Evolutionary conservation across 2,888 invertebrate genomes (phyloP), one percentile per base, ranked within the genome.

Genomic region (Schizaphis graminum): DNA sequence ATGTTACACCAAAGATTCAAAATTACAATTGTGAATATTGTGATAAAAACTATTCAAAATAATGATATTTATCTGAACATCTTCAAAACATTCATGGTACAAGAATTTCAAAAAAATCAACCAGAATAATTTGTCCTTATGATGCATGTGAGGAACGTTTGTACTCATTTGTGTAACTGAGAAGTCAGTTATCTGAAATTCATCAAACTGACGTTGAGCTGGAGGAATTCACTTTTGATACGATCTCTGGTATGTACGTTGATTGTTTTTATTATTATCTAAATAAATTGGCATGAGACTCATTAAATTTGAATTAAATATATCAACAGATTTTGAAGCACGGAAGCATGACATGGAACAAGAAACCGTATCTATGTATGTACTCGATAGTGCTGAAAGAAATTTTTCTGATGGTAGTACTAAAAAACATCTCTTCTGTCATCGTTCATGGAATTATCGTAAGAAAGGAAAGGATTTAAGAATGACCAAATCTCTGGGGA

Each of bases 391-490:
- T 61, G 61, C 28, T 61, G 61, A 61, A 61, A 61, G 61, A 61
- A 28, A 61, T 61, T 61, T 61, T 0, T 1, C 28, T 10, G 61
- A 61, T 61, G 61, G 61, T 61, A 61, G 61, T 61, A 61, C 41
- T 84, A 84, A 84, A 84, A 84, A 84, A 84, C 41, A 84, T 84
- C 16, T 84, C 84, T 84, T 84, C 41, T 84, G 41, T 84, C 84
- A 84, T 84, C 84, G 84, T 84, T 84, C 35, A 84, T 84, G 84
- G 84, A 5, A 84, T 84, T 84, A 84, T 84, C 84, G 41, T 84
- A 84, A 84, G 84, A 84, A 84, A 84, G 84, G 61, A 61, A 61
- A 61, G 0, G 28, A 61, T 61, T 61, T 26, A 61, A 61, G 61
- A 61, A 28, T 61, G 61, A 28, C 11, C 61, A 61, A 61, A 61